phyloP scores from a whole-genome alignment of 2,888 invertebrate species.

The Horisme vitalbata region DNA sequence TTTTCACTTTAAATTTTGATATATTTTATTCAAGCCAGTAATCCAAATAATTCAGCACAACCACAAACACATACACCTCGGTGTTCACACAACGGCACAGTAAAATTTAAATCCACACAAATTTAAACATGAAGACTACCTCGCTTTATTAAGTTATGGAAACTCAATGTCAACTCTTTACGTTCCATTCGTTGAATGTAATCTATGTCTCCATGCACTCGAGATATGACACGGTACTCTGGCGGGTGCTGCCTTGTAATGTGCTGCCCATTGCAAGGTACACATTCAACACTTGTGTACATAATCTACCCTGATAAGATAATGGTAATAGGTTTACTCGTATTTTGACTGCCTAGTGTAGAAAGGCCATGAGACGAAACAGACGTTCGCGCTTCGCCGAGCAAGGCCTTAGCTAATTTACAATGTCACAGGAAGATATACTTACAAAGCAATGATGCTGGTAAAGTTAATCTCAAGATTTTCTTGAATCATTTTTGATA shows the following conservation, averaged over 20 bases:
- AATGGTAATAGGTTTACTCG: conserved; percentile 43
- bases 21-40: too few species aligned
- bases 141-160: conserved; percentile 78
- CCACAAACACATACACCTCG: not conserved
- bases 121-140: conserved; percentile 54
- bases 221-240: conserved; percentile 45
- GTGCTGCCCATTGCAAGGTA: conserved; percentile 69
- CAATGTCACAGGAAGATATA: conserved; percentile 20
- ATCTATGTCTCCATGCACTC: conserved; percentile 43
- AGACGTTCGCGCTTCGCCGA: conserved; percentile 31
- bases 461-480: too few species aligned
- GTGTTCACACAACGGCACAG: not conserved
- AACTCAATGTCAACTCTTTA: conserved; percentile 74
- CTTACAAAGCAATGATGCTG: conserved; percentile 10
- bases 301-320: conserved; percentile 79
- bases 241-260: conserved; percentile 62
- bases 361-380: conserved; percentile 17
- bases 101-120: conserved; percentile 22
- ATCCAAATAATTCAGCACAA: not conserved
- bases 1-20: too few species aligned
- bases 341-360: conserved; percentile 27
- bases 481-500: too few species aligned
- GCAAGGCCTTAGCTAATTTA: conserved; percentile 34
- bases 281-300: conserved; percentile 73
- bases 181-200: conserved; percentile 67